These are phyloP conservation scores for Rhinoraja longicauda DNA, from an alignment of 2,797 vertebrate species.

Conservation along the genomic window DNA sequence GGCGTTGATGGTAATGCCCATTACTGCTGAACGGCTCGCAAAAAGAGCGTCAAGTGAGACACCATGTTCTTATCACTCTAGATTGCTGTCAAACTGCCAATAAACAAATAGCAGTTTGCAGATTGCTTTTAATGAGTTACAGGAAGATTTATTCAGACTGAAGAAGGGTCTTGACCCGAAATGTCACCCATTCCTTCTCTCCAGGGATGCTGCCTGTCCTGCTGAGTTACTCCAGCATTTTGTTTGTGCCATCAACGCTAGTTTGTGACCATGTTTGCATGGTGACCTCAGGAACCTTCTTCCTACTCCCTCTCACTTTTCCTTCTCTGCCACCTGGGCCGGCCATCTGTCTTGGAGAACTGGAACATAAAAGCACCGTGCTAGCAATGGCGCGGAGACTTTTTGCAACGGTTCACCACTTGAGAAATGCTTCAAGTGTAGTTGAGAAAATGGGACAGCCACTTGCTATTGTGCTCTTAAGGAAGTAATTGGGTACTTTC, in stretches of 20 bases:
- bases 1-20: too few relatives aligned
- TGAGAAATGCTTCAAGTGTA: background rate
- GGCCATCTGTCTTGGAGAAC: background rate
- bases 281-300: background rate
- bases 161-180: too few relatives aligned
- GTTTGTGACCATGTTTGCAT: background rate
- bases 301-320: background rate
- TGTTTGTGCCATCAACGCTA: background rate
- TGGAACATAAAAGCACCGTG: background rate
- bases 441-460: background rate
- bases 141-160: background rate
- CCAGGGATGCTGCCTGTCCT: too few relatives aligned
- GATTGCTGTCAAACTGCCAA: background rate
- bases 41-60: background rate
- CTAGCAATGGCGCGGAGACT: background rate
- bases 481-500: background rate
- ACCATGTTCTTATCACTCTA: background rate
- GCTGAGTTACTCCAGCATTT: too few relatives aligned
- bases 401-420: background rate
- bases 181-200: too few relatives aligned
- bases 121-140: background rate
- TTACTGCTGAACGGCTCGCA: background rate
- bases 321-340: background rate
- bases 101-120: background rate
- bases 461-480: background rate